Conservation (phyloP, 2,113 vertebrate genomes). For the Okapia johnstoni region DNA sequence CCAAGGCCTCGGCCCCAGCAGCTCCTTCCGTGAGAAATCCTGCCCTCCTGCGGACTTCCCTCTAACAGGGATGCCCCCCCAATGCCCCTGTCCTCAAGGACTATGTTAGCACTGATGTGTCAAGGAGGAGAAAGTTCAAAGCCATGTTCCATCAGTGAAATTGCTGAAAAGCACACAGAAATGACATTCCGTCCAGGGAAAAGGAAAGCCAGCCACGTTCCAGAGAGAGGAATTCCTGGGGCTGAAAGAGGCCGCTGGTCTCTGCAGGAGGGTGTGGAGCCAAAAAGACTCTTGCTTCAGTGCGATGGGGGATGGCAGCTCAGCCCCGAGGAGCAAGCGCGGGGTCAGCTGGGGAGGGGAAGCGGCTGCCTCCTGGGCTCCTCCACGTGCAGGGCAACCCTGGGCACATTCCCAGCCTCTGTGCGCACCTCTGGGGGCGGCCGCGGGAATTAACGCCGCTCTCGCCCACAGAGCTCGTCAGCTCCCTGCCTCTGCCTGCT, state of each 20-base stretch:
- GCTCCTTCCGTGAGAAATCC: not conserved
- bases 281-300: not conserved
- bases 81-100: accelerated
- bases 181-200: not conserved
- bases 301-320: not conserved
- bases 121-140: not conserved
- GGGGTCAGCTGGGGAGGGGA: not conserved
- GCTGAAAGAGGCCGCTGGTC: not conserved
- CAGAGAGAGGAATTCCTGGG: not conserved
- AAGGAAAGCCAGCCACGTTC: not conserved
- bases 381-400: not conserved
- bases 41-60: no score
- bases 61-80: not conserved
- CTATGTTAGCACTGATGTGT: not conserved
- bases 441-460: not conserved
- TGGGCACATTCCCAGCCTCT: not conserved
- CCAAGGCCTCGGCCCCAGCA: not conserved
- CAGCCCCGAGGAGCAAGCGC: not conserved
- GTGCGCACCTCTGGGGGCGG: not conserved
- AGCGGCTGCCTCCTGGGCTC: not conserved
- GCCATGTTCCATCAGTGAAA: not conserved
- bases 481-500: not conserved
- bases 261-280: not conserved
- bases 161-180: slow-evolving; percentile 45
- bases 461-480: no score